Conservation (phyloP, 1,140 invertebrate genomes). For the Pollicipes pollicipes region DNA sequence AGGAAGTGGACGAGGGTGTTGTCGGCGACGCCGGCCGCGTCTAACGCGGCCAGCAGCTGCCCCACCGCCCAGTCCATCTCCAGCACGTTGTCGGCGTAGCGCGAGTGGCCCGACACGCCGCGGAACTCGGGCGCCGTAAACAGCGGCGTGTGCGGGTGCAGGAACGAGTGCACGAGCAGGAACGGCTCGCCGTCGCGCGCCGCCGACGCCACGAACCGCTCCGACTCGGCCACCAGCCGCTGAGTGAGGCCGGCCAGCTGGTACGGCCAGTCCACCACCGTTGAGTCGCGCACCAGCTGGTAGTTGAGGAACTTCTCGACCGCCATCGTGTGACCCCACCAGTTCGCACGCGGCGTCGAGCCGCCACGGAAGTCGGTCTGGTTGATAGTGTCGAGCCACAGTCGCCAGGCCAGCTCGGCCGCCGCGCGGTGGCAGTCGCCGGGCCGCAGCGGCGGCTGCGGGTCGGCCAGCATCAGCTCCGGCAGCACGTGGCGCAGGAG, state of each 20-base stretch:
- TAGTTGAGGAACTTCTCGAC: constrained; percentile 22
- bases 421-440: constrained; percentile 19
- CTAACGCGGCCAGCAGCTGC: constrained; percentile 18
- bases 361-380: too few species aligned
- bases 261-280: constrained; percentile 22
- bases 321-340: constrained; percentile 9
- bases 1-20: constrained; percentile 25
- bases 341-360: too few species aligned
- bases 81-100: constrained; percentile 23
- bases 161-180: constrained; percentile 19
- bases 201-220: constrained; percentile 18
- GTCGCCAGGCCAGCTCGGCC: neutral
- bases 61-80: constrained; percentile 25
- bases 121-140: constrained; percentile 17
- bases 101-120: constrained; percentile 18
- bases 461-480: constrained; percentile 19
- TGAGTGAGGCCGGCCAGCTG: constrained; percentile 20
- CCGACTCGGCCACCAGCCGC: constrained; percentile 19
- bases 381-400: too few species aligned
- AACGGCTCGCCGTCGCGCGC: constrained; percentile 6
- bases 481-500: constrained; percentile 20
- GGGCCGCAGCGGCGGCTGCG: constrained; percentile 19
- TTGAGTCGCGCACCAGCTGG: constrained; percentile 21
- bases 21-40: constrained; percentile 17
- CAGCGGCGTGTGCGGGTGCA: constrained; percentile 23